These are phyloP conservation scores for Apostichopus leukothele DNA, from an alignment of 53 echinoderm and acorn worm species.

Conservation along the genomic window DNA sequence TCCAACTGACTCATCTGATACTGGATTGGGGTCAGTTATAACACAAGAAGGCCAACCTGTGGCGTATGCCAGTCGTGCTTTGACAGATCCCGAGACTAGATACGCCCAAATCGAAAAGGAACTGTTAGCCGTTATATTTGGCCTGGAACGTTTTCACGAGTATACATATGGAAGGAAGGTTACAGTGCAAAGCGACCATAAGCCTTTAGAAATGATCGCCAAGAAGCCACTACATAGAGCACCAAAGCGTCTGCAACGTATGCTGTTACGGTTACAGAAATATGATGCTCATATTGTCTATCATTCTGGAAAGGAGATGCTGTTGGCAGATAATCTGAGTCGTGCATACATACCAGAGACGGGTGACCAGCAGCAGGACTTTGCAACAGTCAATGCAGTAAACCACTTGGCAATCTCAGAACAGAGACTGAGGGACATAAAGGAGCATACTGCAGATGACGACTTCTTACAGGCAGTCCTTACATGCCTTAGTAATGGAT, in stretches of 20 bases:
- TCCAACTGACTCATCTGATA: conserved; percentile 48
- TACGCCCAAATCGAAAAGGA: conserved; percentile 18
- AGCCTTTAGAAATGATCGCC: conserved; percentile 58
- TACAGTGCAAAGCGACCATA: conserved; percentile 46
- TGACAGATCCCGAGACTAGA: conserved; percentile 9
- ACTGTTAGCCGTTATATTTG: conserved; percentile 21
- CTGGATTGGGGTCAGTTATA: conserved; percentile 41
- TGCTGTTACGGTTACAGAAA: conserved; percentile 34
- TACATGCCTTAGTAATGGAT: conserved; percentile 41
- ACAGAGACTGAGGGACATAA: conserved; percentile 23
- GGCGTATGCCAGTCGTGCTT: conserved; percentile 53
- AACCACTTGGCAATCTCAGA: not conserved
- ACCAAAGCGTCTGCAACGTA: not conserved
- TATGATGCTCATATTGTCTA: conserved; percentile 51
- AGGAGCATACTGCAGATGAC: conserved; percentile 14
- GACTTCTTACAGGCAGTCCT: conserved; percentile 32
- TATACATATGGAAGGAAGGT: conserved; percentile 42
- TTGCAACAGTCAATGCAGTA: not conserved
- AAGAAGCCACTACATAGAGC: conserved; percentile 56
- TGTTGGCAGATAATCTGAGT: conserved; percentile 44
- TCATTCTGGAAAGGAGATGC: conserved; percentile 52
- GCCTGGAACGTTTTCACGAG: conserved; percentile 51
- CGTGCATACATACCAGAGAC: too few species aligned
- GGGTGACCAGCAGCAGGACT: too few species aligned
- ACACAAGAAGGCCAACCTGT: conserved; percentile 51